Conservation (phyloP, 2,888 invertebrate genomes). For the Aleiodes alternator region DNA sequence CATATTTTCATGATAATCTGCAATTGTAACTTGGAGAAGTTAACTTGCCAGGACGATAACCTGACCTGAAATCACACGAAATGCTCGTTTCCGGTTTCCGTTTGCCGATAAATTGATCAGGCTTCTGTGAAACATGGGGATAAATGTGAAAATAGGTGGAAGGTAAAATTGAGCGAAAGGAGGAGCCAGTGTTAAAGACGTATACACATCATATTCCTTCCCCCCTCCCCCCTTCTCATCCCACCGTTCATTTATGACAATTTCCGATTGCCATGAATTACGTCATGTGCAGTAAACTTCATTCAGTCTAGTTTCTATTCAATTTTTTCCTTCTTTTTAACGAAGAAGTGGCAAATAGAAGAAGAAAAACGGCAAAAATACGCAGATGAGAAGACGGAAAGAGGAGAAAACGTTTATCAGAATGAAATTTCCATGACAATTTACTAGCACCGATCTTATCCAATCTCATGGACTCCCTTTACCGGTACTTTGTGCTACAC, state of each 20-base stretch:
- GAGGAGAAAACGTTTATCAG: conserved; percentile 5
- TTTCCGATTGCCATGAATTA: conserved; percentile 67
- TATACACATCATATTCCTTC: neutral
- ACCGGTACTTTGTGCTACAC: conserved; percentile 43
- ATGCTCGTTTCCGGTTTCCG: conserved; percentile 55
- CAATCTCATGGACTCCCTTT: conserved; percentile 28
- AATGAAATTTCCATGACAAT: conserved; percentile 25
- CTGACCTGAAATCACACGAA: conserved; percentile 46
- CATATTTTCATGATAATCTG: neutral
- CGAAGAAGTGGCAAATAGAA: neutral
- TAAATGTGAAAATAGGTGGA: conserved; percentile 7
- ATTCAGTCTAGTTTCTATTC: too few relatives aligned
- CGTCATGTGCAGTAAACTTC: conserved; percentile 39
- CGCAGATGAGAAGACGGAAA: neutral
- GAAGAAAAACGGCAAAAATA: too few relatives aligned
- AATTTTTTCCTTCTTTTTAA: neutral
- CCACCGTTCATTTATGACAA: conserved; percentile 55
- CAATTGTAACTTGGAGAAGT: neutral
- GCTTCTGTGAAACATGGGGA: conserved; percentile 26
- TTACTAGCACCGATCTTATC: conserved; percentile 10
- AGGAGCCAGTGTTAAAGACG: conserved; percentile 22
- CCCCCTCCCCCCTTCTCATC: neutral
- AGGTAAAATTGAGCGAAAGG: conserved; percentile 12
- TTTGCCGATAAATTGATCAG: conserved; percentile 45
- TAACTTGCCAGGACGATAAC: conserved; percentile 28